phyloP scores from a whole-genome alignment of 2,113 vertebrate genomes.

The Podarcis muralis region DNA sequence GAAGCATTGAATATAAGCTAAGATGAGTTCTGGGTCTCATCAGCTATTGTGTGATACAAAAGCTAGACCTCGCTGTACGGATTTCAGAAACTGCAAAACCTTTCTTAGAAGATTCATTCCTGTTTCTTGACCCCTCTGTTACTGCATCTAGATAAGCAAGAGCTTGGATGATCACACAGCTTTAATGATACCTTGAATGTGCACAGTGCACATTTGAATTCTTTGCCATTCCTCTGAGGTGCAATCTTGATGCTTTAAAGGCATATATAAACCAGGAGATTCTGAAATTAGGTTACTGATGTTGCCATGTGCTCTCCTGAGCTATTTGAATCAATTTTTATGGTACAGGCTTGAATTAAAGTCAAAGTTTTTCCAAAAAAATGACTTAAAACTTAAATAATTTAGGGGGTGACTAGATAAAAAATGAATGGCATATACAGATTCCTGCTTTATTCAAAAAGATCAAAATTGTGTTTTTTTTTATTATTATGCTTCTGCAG shows the following conservation, averaged over 20 bases:
- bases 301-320: background rate
- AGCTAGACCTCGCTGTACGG: background rate
- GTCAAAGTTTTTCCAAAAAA: background rate
- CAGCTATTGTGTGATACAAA: background rate
- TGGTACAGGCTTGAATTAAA: slow-evolving; percentile 6
- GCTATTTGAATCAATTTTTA: slow-evolving; percentile 2
- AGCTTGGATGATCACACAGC: background rate
- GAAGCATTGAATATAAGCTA: background rate
- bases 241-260: slow-evolving; percentile 1
- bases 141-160: background rate
- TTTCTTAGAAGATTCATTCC: background rate
- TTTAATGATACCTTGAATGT: background rate
- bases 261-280: background rate
- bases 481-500: background rate
- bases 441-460: background rate
- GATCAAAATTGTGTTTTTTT: background rate
- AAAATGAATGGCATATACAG: background rate
- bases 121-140: background rate
- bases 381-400: background rate
- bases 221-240: background rate
- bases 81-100: background rate
- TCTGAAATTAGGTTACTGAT: slow-evolving; percentile 12
- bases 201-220: background rate
- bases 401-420: background rate
- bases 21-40: background rate